Percentiles rank a stretch among this genome's conserved stretches.
These are phyloP conservation scores for Phengaris arion DNA, from an alignment of 2,888 invertebrate species.

Conservation along the genomic window DNA sequence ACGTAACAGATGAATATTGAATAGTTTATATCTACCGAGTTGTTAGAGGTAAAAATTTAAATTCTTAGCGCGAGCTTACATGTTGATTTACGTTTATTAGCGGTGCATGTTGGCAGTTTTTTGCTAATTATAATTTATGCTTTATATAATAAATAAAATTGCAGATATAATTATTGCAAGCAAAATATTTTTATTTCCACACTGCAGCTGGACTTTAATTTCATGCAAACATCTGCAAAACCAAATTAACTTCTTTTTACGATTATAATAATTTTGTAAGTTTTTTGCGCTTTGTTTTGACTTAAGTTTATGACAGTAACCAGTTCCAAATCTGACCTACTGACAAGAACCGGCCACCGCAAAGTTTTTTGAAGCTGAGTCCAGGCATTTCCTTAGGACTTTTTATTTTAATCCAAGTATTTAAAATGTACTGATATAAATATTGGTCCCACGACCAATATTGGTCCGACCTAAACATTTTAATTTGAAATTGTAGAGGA, in stretches of 20 bases:
- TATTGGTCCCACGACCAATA: too few species aligned
- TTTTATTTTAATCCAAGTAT: too few species aligned
- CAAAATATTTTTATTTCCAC: constrained; percentile 16
- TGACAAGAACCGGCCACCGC: neutral
- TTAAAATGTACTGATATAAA: too few species aligned
- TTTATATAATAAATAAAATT: constrained; percentile 6
- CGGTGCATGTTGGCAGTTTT: neutral
- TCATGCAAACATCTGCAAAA: constrained; percentile 8
- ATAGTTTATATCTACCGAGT: neutral
- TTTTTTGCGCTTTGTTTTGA: neutral
- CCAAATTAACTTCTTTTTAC: neutral
- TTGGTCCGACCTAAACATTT: too few species aligned
- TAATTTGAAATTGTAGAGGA: too few species aligned
- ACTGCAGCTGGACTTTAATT: constrained; percentile 2
- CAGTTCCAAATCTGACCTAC: neutral
- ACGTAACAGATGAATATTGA: neutral
- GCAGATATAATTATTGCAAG: constrained; percentile 8
- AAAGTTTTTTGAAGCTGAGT: neutral
- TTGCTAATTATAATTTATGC: constrained; percentile 25
- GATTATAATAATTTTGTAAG: neutral
- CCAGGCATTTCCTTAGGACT: neutral
- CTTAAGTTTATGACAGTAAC: neutral
- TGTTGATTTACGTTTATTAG: constrained; percentile 24
- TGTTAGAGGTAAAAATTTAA: neutral
- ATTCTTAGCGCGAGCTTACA: constrained; percentile 21